Evolutionary conservation across 1,140 invertebrate species (phyloP).

Genomic region (Brevipalpus yothersi): DNA sequence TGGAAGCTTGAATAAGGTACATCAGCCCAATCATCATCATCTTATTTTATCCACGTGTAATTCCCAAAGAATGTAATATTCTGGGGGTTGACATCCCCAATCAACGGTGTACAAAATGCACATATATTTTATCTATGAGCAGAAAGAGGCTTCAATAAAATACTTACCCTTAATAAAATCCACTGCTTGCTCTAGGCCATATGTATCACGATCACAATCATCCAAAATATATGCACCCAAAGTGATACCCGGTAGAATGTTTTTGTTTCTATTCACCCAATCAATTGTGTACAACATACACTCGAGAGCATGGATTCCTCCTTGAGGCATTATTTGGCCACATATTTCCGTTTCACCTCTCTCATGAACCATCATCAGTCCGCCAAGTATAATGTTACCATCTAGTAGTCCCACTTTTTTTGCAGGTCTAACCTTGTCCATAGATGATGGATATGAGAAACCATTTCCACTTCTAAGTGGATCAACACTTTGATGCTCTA

Average conservation of each 20-base stretch:
- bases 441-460: too few species aligned
- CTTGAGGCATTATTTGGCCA: constrained; percentile 79
- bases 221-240: constrained; percentile 31
- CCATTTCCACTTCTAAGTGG: too few species aligned
- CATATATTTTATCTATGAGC: too few species aligned
- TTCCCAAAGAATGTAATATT: too few species aligned
- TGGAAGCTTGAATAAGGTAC: too few species aligned
- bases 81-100: too few species aligned
- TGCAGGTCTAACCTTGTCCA: constrained; percentile 30
- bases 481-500: too few species aligned
- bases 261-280: constrained; percentile 20
- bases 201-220: constrained; percentile 88
- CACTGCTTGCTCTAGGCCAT: constrained; percentile 80
- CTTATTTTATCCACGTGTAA: too few species aligned
- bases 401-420: constrained; percentile 60
- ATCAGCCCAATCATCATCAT: too few species aligned
- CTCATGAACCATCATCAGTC: constrained; percentile 85
- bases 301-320: constrained; percentile 46
- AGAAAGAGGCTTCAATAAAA: too few species aligned
- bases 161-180: constrained; percentile 85
- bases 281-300: constrained; percentile 25
- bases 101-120: too few species aligned
- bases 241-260: constrained; percentile 15
- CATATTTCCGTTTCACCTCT: constrained; percentile 50
- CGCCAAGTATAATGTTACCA: constrained; percentile 50